These are phyloP conservation scores for Pundamilia nyererei DNA, from an alignment of 2,113 vertebrate species.

Conservation along the genomic window DNA sequence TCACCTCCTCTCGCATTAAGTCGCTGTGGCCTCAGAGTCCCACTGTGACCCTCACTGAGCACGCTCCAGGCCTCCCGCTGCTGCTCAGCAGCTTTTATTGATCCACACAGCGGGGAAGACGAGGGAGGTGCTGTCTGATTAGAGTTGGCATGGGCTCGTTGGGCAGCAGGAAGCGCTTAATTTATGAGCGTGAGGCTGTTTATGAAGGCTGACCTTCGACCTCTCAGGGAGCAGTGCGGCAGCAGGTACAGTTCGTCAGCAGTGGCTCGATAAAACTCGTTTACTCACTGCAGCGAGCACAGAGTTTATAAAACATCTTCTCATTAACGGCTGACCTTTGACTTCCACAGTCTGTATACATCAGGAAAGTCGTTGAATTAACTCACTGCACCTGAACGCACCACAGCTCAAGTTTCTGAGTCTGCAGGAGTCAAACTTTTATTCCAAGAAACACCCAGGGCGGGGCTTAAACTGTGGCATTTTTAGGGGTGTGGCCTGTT, in stretches of 20 bases:
- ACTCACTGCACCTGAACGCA: neutral
- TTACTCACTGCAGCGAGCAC: neutral
- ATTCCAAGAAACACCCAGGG: neutral
- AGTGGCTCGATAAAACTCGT: neutral
- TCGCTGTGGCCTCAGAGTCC: neutral
- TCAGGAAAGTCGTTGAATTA: neutral
- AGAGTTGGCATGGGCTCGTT: neutral
- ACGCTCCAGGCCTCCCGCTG: neutral
- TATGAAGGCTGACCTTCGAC: neutral
- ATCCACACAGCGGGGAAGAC: neutral
- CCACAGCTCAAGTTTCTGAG: accelerated
- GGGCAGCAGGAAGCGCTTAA: neutral
- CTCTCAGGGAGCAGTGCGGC: neutral
- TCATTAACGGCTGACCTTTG: constrained; percentile 1
- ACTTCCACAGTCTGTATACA: neutral
- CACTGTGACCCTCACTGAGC: neutral
- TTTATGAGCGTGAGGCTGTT: neutral
- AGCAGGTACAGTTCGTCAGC: neutral
- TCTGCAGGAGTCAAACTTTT: neutral
- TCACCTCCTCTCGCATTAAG: neutral
- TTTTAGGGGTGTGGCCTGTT: neutral
- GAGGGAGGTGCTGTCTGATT: neutral
- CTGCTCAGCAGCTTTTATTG: neutral
- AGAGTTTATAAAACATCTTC: neutral
- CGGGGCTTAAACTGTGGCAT: neutral